Conservation (phyloP, 1,140 invertebrate genomes). For the Babylonia areolata region DNA sequence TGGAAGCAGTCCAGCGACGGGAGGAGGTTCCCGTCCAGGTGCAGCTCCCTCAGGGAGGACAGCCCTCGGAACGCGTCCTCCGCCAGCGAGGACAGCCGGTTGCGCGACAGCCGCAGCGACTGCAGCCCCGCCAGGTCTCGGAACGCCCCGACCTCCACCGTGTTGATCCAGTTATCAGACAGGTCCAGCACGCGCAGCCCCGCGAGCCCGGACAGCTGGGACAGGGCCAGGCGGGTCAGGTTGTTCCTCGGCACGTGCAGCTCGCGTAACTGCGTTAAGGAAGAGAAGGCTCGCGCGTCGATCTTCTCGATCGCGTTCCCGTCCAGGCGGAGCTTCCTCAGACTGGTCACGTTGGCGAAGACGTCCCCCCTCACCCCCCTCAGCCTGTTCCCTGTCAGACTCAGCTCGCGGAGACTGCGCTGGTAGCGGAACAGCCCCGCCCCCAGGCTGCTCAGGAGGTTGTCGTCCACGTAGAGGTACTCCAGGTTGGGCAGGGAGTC, state of each 20-base stretch:
- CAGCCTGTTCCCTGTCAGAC: slow-evolving; percentile 44
- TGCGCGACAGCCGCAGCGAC: slow-evolving; percentile 37
- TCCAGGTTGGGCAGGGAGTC: slow-evolving; percentile 42
- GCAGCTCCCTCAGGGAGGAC: slow-evolving; percentile 38
- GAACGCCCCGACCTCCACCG: slow-evolving; percentile 40
- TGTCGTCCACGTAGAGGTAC: slow-evolving; percentile 49
- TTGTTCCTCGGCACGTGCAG: slow-evolving; percentile 49
- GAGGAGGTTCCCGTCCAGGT: slow-evolving; percentile 49
- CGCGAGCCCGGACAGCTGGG: slow-evolving; percentile 33
- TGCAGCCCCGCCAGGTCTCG: slow-evolving; percentile 32
- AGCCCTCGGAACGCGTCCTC: slow-evolving; percentile 44
- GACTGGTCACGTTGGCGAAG: slow-evolving; percentile 39
- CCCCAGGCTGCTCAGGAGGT: slow-evolving; percentile 38
- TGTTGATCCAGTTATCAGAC: slow-evolving; percentile 45
- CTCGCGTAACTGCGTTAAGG: slow-evolving; percentile 36
- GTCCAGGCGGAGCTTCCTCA: slow-evolving; percentile 47
- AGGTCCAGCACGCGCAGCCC: slow-evolving; percentile 46
- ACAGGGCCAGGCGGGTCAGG: slow-evolving; percentile 31
- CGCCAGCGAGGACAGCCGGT: slow-evolving; percentile 42
- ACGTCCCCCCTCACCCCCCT: slow-evolving; percentile 7
- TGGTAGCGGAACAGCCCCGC: slow-evolving; percentile 34
- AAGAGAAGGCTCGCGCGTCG: slow-evolving; percentile 36
- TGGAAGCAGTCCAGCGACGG: slow-evolving; percentile 30
- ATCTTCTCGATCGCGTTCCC: slow-evolving; percentile 44
- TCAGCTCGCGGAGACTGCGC: slow-evolving; percentile 40